Conservation (phyloP, 2,797 vertebrate genomes). For the Chaetophractus vellerosus region DNA sequence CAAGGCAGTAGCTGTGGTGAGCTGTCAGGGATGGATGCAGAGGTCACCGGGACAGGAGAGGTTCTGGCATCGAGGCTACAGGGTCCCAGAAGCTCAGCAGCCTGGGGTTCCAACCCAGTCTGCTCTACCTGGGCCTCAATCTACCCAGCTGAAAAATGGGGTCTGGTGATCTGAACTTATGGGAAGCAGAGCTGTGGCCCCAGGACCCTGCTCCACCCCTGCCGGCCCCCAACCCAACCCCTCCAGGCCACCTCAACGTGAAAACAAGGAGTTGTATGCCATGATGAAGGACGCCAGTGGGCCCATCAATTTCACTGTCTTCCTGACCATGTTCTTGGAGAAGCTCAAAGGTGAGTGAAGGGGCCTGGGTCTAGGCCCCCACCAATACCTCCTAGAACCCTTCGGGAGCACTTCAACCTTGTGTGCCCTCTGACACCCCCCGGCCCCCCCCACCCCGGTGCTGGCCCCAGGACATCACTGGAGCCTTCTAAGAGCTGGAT, state of each 20-base stretch:
- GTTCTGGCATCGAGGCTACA: not conserved
- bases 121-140: constrained; percentile 11
- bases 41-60: no score
- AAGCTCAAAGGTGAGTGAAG: constrained; percentile 95
- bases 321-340: constrained; percentile 98
- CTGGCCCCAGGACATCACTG: constrained; percentile 97
- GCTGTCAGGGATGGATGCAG: no score
- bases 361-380: not conserved
- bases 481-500: constrained; percentile 97
- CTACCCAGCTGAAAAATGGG: constrained; percentile 22
- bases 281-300: constrained; percentile 98
- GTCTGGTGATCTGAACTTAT: not conserved
- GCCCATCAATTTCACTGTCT: constrained; percentile 98
- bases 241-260: constrained; percentile 93
- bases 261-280: constrained; percentile 96
- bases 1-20: no score
- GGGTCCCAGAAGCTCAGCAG: not conserved
- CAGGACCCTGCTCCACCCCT: not conserved
- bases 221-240: not conserved
- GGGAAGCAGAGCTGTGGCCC: not conserved
- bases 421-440: not conserved
- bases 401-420: not conserved
- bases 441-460: constrained; percentile 91
- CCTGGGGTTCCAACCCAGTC: not conserved
- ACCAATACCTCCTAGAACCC: not conserved